Conservation (phyloP, 2,888 invertebrate genomes). For the Muscina levida region DNA sequence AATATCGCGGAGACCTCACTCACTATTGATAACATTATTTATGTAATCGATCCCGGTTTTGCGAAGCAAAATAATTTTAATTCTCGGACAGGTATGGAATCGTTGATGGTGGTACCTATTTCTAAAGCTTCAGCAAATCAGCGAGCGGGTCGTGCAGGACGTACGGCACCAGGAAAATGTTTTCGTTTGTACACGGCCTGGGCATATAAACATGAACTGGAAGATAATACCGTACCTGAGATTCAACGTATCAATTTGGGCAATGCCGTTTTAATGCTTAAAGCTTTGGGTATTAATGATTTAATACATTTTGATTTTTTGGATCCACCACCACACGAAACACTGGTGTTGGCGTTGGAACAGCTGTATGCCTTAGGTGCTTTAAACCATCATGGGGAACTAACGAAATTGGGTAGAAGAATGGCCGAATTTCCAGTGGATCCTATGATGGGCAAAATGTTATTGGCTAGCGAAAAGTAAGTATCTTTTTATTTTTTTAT, state of each 20-base stretch:
- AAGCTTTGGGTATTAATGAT: slow-evolving; percentile 98
- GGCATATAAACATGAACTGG: slow-evolving; percentile 98
- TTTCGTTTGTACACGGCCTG: slow-evolving; percentile 98
- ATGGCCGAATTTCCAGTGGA: slow-evolving; percentile 99
- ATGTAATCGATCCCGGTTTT: slow-evolving; percentile 99
- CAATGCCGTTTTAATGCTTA: slow-evolving; percentile 97
- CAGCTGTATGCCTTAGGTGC: slow-evolving; percentile 98
- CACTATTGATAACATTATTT: slow-evolving; percentile 99
- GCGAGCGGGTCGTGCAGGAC: slow-evolving; percentile 96
- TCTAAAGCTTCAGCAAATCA: slow-evolving; percentile 99
- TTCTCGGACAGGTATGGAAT: slow-evolving; percentile 99
- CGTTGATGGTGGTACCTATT: slow-evolving; percentile 98
- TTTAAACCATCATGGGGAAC: slow-evolving; percentile 97
- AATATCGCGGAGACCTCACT: slow-evolving; percentile 99
- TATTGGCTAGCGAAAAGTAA: slow-evolving; percentile 97
- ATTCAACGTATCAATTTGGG: slow-evolving; percentile 97
- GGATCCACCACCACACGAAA: slow-evolving; percentile 98
- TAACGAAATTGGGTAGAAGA: slow-evolving; percentile 96
- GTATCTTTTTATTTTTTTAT: too few species aligned
- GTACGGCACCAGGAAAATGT: slow-evolving; percentile 98
- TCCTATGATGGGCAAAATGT: slow-evolving; percentile 99
- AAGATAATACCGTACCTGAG: slow-evolving; percentile 98
- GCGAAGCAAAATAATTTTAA: slow-evolving; percentile 99
- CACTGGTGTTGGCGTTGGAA: slow-evolving; percentile 94
- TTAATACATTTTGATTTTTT: slow-evolving; percentile 98